phyloP scores from a whole-genome alignment of 2,888 invertebrate species.

The Stictocephala bisonia region DNA sequence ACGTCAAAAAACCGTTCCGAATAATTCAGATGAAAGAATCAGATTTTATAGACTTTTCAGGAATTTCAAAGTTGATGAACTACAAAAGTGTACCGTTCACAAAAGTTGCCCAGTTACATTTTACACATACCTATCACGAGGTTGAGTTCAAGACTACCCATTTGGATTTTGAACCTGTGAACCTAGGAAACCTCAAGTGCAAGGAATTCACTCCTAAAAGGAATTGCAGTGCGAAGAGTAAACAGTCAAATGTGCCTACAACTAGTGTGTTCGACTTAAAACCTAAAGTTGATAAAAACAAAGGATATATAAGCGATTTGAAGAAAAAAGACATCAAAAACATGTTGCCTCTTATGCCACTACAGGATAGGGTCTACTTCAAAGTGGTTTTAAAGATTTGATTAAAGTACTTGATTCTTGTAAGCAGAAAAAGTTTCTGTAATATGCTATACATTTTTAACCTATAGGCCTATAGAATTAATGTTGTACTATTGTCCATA shows the following conservation, averaged over 20 bases:
- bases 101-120: conserved; percentile 20
- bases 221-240: conserved; percentile 6
- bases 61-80: conserved; percentile 28
- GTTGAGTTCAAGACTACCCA: conserved; percentile 30
- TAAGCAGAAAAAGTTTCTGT: neutral
- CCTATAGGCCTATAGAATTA: neutral
- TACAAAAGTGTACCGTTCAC: conserved; percentile 38
- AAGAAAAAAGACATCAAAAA: conserved; percentile 31
- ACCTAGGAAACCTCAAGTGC: neutral
- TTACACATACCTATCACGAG: conserved; percentile 28
- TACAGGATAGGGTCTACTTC: conserved; percentile 4
- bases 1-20: conserved; percentile 19
- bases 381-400: conserved; percentile 37
- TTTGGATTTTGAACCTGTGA: conserved; percentile 27
- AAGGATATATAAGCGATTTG: conserved; percentile 3
- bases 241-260: neutral
- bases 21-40: conserved; percentile 35
- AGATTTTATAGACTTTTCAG: conserved; percentile 33
- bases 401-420: conserved; percentile 15
- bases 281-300: conserved; percentile 12
- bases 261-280: conserved; percentile 7
- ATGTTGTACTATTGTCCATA: conserved; percentile 21
- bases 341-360: conserved; percentile 29
- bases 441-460: neutral
- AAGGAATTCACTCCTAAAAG: conserved; percentile 10